phyloP scores from a whole-genome alignment of 2,113 vertebrate species.

The Mandrillus leucophaeus region DNA sequence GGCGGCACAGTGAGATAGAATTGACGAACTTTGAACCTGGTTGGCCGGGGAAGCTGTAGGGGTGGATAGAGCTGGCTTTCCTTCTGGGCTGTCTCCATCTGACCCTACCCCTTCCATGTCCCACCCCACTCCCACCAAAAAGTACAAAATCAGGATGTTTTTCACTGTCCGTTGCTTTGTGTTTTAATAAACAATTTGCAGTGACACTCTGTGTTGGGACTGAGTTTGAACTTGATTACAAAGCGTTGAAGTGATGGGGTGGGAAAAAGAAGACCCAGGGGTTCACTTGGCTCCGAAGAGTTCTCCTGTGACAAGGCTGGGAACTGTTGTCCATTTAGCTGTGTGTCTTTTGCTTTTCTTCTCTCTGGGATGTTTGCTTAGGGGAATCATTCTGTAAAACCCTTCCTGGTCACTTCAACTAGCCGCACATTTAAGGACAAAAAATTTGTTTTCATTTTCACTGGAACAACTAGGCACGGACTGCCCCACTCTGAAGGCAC shows the following conservation, averaged over 20 bases:
- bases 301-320: background rate
- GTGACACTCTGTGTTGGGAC: constrained; percentile 73
- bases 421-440: constrained; percentile 75
- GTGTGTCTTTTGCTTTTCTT: constrained; percentile 71
- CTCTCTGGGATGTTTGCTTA: constrained; percentile 71
- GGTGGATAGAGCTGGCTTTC: constrained; percentile 60
- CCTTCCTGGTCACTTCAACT: constrained; percentile 76
- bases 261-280: constrained; percentile 70
- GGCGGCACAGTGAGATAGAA: background rate
- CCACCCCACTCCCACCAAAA: constrained; percentile 63
- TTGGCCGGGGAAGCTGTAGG: constrained; percentile 67
- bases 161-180: constrained; percentile 83
- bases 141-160: constrained; percentile 78
- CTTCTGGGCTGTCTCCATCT: constrained; percentile 63
- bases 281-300: constrained; percentile 58
- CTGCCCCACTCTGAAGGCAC: background rate
- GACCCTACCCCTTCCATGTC: constrained; percentile 38
- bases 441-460: constrained; percentile 71
- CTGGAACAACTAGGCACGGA: background rate
- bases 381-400: constrained; percentile 74
- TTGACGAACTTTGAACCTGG: constrained; percentile 56
- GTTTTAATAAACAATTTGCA: constrained; percentile 84
- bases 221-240: constrained; percentile 44
- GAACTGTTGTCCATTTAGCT: constrained; percentile 70
- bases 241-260: constrained; percentile 42